Conservation (phyloP, 2,888 invertebrate species). For the Apamea crenata region DNA sequence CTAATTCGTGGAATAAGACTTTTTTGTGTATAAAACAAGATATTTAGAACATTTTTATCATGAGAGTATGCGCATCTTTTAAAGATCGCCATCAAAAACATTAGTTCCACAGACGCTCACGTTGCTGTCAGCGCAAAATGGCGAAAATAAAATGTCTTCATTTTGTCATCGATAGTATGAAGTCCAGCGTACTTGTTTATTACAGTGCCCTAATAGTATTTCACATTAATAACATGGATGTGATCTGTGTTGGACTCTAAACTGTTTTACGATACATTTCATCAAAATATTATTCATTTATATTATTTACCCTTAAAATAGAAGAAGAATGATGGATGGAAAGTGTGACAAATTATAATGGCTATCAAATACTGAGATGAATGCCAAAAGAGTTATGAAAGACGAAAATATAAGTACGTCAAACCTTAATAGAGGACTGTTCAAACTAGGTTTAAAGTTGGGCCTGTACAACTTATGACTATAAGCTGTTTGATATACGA, state of each 20-base stretch:
- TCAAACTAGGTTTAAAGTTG: not conserved
- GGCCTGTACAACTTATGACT: not conserved
- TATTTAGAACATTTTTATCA: too few relatives aligned
- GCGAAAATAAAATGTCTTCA: too few relatives aligned
- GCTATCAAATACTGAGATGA: not conserved
- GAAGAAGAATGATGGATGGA: not conserved
- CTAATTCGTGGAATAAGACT: too few relatives aligned
- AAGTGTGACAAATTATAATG: not conserved
- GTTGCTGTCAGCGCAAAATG: too few relatives aligned
- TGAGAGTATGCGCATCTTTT: too few relatives aligned
- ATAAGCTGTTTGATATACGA: not conserved
- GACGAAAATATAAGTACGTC: not conserved
- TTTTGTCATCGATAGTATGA: too few relatives aligned
- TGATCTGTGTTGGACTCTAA: not conserved
- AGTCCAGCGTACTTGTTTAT: too few relatives aligned
- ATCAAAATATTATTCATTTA: not conserved
- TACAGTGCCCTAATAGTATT: not conserved
- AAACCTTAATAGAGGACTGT: not conserved
- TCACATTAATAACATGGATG: not conserved
- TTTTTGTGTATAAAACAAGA: too few relatives aligned
- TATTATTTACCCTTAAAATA: not conserved
- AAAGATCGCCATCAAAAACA: too few relatives aligned
- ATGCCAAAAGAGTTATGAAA: not conserved
- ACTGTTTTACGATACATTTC: not conserved
- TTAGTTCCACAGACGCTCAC: too few relatives aligned